A percentile compares a stretch with the other conserved stretches of the same genome.
Evolutionary conservation across 2,113 vertebrate genomes (phyloP).

Genomic region (Megaceryle torquata): DNA sequence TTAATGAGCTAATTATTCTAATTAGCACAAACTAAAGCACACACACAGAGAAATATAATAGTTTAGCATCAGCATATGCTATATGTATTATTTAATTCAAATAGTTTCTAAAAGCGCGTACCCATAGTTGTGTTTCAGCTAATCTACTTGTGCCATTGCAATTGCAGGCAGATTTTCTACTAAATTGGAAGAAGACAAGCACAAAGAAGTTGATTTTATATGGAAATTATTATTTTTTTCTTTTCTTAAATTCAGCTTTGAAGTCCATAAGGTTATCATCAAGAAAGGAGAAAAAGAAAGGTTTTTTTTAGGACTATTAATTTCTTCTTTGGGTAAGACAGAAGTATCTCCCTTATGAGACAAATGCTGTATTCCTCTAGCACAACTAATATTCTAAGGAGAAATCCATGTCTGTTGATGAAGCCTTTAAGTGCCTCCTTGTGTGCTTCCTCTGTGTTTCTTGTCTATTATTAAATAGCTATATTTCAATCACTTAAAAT

Average conservation of each 20-base stretch:
- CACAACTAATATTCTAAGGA: not conserved
- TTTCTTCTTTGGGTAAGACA: not conserved
- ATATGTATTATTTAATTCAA: not conserved
- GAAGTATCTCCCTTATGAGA: not conserved
- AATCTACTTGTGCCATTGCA: not conserved
- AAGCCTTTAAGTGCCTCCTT: not conserved
- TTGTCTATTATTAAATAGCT: conserved; percentile 1
- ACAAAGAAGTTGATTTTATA: not conserved
- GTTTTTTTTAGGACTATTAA: not conserved
- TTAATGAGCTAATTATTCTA: not conserved
- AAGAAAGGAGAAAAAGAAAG: not conserved
- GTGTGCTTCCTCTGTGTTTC: not conserved
- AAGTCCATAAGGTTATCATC: not conserved
- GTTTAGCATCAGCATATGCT: not conserved
- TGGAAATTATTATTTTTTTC: not conserved
- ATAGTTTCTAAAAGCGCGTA: not conserved
- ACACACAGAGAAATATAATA: not conserved
- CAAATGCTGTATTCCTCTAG: not conserved
- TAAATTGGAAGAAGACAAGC: not conserved
- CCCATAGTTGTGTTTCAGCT: not conserved
- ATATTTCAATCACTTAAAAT: not conserved
- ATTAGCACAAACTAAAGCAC: not conserved
- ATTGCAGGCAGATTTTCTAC: not conserved
- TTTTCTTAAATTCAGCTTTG: not conserved
- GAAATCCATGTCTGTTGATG: not conserved